Evolutionary conservation across 2,113 vertebrate genomes (phyloP), one percentile per base, ranked within the genome.

Genomic region (Carassius carassius): DNA sequence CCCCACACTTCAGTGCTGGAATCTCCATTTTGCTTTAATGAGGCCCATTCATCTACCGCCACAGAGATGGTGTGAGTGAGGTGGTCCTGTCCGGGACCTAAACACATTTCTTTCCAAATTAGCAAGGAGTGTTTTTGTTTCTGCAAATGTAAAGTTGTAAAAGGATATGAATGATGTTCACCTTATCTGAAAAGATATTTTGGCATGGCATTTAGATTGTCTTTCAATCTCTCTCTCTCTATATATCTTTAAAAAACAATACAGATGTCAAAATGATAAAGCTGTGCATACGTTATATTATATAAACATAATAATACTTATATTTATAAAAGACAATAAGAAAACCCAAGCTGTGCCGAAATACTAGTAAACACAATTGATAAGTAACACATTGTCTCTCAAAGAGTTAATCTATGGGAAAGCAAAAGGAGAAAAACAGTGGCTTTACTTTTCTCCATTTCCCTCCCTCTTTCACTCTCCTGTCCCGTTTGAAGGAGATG

Each of bases 401-500:
- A 88, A 94, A 93, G 95, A 94, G 95, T 96, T 95, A 95, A 95
- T 93, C 89, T 92, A 92, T 91, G 91, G 89, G 77, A 86, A 89
- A 35, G 85, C 63, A 74, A 88, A 79, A 32, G 86, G 91, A 91
- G 86, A 88, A 94, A 91, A 90, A 92, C 93, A 94, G 93, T 88
- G 87, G 90, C 90, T 88, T 85, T 6, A 92, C 91, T 90, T 81
- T 89, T 91, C 91, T 70, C 75, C 37, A 6, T 82, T 73, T 78
- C 51, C 51, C 63, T 58, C 47, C 8, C 63, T 37, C 62, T 56
- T 44, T 10, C 65, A 49, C 56, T 35, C 69, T 75, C 62, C 92
- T 92, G 94, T 93, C 94, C 89, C 89, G 92, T 96, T 97, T 98
- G 96, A 97, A 95, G 96, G 95, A 97, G 97, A 97, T 96, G 95